Conservation (phyloP, 2,888 invertebrate genomes). For the Baronia brevicornis region DNA sequence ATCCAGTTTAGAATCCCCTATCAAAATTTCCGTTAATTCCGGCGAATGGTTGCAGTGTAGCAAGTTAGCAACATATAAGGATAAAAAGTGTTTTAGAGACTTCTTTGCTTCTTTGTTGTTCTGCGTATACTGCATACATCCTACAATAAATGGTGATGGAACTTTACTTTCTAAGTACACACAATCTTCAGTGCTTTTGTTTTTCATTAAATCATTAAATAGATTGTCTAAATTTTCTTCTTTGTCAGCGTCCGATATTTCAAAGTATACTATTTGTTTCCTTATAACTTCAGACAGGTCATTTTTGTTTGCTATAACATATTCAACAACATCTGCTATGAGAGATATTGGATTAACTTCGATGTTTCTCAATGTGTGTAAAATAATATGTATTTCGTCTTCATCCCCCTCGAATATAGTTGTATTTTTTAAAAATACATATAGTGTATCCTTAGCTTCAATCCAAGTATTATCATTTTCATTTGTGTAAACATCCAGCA, state of each 20-base stretch:
- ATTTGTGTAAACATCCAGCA: constrained; percentile 70
- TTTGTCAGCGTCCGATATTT: constrained; percentile 46
- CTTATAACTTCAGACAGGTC: constrained; percentile 45
- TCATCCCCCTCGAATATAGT: constrained; percentile 79
- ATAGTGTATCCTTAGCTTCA: constrained; percentile 73
- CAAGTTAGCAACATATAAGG: constrained; percentile 68
- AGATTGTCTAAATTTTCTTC: constrained; percentile 45
- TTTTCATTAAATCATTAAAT: constrained; percentile 56
- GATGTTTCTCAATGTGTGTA: constrained; percentile 66
- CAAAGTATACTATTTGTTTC: constrained; percentile 52
- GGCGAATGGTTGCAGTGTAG: constrained; percentile 77
- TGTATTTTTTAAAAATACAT: constrained; percentile 76
- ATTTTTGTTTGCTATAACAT: constrained; percentile 46
- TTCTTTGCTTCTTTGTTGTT: constrained; percentile 48
- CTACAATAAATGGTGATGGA: constrained; percentile 59
- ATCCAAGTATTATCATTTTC: constrained; percentile 50
- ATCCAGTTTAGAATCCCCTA: constrained; percentile 62
- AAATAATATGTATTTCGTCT: constrained; percentile 81
- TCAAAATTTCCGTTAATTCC: constrained; percentile 61
- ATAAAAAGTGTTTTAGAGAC: constrained; percentile 51
- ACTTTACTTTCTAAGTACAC: constrained; percentile 55
- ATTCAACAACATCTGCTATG: constrained; percentile 51
- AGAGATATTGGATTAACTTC: constrained; percentile 44
- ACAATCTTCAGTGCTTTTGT: constrained; percentile 40
- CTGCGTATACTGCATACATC: constrained; percentile 54